Base-by-base conservation (phyloP, 2,797 vertebrate species). In the Protosalanx chinensis region DNA sequence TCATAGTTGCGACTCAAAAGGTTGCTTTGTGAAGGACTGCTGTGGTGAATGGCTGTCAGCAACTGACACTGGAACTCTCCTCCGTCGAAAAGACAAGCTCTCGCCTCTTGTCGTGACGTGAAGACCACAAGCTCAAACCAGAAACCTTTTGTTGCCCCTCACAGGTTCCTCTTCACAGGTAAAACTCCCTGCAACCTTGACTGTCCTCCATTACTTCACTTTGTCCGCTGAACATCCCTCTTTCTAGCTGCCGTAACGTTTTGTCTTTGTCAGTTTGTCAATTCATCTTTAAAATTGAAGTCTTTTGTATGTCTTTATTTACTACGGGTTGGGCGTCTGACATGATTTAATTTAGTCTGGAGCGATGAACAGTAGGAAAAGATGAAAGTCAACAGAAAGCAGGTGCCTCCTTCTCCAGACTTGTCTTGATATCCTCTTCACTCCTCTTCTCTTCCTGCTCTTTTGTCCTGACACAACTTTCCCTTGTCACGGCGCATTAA, bases 401-500 rank as follows among this genome's bases (percentile, higher is more conserved):
- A 64, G 6, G 63, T 67, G 30, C 60, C 10, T 30, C 18, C 6
- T n/a, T 57, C 51, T 12, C 10, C 10, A 8, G 41, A 5, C 12
- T 6, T 6, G 27, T 32, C 46, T 57, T 60, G 20, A 27, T 23
- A 7, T 57, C 49, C 49, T 8, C 18, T 41, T 35, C 8, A 18
- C 35, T 75, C 57, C 67, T 76, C 13, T 74, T 70, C 72, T 78
- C 73, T 27, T 37, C 75, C 73, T 72, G 77, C 92, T 91, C 91
- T 85, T 85, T 84, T 80, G 79, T 80, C 80, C 82, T 76, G 89
- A 91, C 91, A 93, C 93, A 93, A 85, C 94, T 93, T 93, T 94
- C 87, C 91, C 89, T 95, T 96, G 95, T 97, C 96, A 96, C 91
- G 93, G 93, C 93, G 93, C 94, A 97, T 98, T 99, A 97, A 95